phyloP scores from a whole-genome alignment of 2,797 vertebrate species.

The Anniella stebbinsi region DNA sequence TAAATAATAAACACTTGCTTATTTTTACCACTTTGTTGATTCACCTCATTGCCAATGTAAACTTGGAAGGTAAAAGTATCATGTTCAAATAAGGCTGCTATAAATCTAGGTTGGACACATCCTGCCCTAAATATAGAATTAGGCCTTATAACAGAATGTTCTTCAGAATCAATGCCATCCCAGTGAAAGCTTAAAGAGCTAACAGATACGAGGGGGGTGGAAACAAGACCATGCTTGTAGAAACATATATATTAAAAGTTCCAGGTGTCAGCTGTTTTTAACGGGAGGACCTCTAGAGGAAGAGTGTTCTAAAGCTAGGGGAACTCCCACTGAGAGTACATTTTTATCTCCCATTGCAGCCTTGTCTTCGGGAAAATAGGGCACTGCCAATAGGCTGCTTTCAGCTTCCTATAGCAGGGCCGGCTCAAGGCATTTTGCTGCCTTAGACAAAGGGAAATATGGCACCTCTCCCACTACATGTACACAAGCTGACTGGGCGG shows the following conservation, averaged over 20 bases:
- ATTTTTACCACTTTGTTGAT: slow-evolving; percentile 74
- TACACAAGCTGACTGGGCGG: too few species aligned
- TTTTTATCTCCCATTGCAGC: background rate
- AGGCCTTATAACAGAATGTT: slow-evolving; percentile 48
- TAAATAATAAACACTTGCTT: slow-evolving; percentile 74
- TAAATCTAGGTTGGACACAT: slow-evolving; percentile 73
- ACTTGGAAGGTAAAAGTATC: slow-evolving; percentile 72
- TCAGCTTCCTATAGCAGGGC: background rate
- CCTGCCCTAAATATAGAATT: slow-evolving; percentile 75
- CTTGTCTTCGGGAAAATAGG: background rate
- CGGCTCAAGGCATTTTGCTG: too few species aligned
- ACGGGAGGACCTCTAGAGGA: background rate
- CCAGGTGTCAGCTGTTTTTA: slow-evolving; percentile 19
- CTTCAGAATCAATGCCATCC: slow-evolving; percentile 58
- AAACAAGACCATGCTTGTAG: background rate
- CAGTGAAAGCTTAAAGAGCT: background rate
- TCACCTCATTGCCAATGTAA: slow-evolving; percentile 59
- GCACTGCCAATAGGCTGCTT: background rate
- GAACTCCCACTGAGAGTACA: background rate
- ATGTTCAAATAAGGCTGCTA: slow-evolving; percentile 68
- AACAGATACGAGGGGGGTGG: background rate
- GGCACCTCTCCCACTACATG: too few species aligned
- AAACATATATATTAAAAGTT: background rate
- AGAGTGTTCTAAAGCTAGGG: background rate
- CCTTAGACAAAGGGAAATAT: too few species aligned